Percentiles rank a stretch among this genome's conserved stretches.
These are phyloP conservation scores for Lutjanus erythropterus DNA, from an alignment of 2,113 vertebrate species.

Conservation along the genomic window DNA sequence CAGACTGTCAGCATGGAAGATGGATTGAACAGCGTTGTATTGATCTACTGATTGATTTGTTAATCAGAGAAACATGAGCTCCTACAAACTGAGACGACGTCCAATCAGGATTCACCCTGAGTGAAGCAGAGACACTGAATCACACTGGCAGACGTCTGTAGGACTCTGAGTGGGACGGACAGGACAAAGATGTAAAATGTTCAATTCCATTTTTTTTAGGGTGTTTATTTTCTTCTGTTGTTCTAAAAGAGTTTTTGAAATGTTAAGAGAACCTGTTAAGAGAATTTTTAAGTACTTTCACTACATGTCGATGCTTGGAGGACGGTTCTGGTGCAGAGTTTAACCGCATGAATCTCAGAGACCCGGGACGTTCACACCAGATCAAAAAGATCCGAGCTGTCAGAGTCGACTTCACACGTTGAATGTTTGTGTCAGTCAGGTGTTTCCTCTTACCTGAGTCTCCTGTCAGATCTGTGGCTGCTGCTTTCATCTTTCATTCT, in stretches of 20 bases:
- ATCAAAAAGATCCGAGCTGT: too few relatives aligned
- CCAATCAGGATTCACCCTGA: neutral
- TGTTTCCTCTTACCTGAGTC: too few relatives aligned
- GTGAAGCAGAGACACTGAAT: too few relatives aligned
- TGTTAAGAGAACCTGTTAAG: neutral
- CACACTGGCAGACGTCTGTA: neutral
- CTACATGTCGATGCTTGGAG: constrained; percentile 40
- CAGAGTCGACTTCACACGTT: too few relatives aligned
- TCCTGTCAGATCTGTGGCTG: too few relatives aligned
- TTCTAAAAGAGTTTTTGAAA: constrained; percentile 6
- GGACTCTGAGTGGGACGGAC: too few relatives aligned
- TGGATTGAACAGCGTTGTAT: too few relatives aligned
- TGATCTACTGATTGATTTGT: neutral
- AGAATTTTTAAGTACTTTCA: constrained; percentile 28
- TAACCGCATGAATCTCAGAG: too few relatives aligned
- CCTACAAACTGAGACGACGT: constrained; percentile 9
- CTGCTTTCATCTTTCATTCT: too few relatives aligned
- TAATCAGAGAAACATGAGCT: constrained; percentile 6
- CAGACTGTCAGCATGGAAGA: too few relatives aligned
- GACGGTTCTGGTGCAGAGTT: constrained; percentile 6
- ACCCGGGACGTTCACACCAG: too few relatives aligned
- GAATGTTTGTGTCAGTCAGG: too few relatives aligned
- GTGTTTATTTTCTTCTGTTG: constrained; percentile 47
- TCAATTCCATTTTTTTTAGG: constrained; percentile 49
- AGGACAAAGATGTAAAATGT: constrained; percentile 19